These are phyloP conservation scores for Anoplopoma fimbria DNA, from an alignment of 2,113 vertebrate genomes.

Conservation along the genomic window DNA sequence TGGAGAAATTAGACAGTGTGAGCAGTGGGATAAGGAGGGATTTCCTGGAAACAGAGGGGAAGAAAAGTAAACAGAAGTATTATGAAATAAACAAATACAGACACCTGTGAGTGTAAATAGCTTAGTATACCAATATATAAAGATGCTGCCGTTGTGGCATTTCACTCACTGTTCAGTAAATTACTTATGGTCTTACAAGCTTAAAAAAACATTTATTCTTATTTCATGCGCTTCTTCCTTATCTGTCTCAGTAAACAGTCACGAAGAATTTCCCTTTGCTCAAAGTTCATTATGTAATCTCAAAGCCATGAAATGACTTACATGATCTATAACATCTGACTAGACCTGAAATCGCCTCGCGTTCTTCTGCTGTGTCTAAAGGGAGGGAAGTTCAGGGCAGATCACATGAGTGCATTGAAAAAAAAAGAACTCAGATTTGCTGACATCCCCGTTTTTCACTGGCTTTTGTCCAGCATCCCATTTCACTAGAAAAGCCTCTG, in stretches of 20 bases:
- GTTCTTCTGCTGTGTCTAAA: conserved; percentile 32
- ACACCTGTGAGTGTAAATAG: background rate
- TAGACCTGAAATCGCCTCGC: conserved; percentile 13
- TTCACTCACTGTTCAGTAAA: background rate
- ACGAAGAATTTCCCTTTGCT: background rate
- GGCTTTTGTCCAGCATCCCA: conserved; percentile 67
- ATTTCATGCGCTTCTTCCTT: background rate
- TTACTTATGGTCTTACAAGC: background rate
- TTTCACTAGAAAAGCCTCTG: conserved; percentile 63
- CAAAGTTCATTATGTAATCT: conserved; percentile 22
- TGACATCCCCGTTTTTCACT: conserved; percentile 69
- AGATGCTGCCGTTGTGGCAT: background rate
- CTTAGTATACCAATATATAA: background rate
- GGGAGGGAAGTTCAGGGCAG: conserved; percentile 66
- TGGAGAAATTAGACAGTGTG: background rate
- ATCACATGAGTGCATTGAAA: conserved; percentile 70
- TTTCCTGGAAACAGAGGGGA: conserved; percentile 21
- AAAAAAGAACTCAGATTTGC: conserved; percentile 59
- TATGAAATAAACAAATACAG: background rate
- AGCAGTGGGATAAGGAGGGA: background rate
- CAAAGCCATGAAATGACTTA: background rate
- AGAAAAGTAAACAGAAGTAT: background rate
- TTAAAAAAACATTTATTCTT: background rate
- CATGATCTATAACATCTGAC: conserved; percentile 28
- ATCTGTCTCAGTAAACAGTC: background rate